phyloP scores from a whole-genome alignment of 2,797 vertebrate genomes.

The Intellagama lesueurii region DNA sequence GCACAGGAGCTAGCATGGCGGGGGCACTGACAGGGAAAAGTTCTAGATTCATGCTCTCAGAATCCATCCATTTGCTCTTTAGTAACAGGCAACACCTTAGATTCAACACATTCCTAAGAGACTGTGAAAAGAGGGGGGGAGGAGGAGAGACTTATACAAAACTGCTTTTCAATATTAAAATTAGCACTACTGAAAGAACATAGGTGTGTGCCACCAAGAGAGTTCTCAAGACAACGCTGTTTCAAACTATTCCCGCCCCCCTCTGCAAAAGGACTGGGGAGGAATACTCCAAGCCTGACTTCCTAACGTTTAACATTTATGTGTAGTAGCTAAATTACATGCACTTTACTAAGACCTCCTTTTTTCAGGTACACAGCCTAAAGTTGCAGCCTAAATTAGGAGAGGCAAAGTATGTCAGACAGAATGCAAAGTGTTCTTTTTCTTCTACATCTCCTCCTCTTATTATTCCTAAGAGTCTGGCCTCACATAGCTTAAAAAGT shows the following conservation, averaged over 20 bases:
- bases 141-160: conserved; percentile 21
- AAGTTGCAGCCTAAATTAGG: conserved; percentile 18
- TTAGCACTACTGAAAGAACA: conserved; percentile 51
- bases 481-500: conserved; percentile 22
- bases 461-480: conserved; percentile 22
- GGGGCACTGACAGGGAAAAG: background rate
- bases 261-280: background rate
- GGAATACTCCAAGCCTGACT: conserved; percentile 7
- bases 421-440: conserved; percentile 40
- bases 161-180: conserved; percentile 29
- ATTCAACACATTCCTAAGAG: conserved; percentile 21
- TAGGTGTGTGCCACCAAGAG: conserved; percentile 4
- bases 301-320: background rate
- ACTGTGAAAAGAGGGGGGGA: background rate
- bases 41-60: conserved; percentile 46
- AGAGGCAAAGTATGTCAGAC: conserved; percentile 45
- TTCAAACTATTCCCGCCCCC: conserved; percentile 34
- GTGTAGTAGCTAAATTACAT: too few relatives aligned
- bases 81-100: conserved; percentile 39
- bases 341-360: too few relatives aligned
- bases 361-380: background rate
- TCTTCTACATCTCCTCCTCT: conserved; percentile 56
- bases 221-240: conserved; percentile 33
- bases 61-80: background rate
- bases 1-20: too few relatives aligned